Evolutionary conservation across 2,888 invertebrate species (phyloP), one percentile per base, ranked within the genome.

Genomic region (Exephanes ischioxanthus): DNA sequence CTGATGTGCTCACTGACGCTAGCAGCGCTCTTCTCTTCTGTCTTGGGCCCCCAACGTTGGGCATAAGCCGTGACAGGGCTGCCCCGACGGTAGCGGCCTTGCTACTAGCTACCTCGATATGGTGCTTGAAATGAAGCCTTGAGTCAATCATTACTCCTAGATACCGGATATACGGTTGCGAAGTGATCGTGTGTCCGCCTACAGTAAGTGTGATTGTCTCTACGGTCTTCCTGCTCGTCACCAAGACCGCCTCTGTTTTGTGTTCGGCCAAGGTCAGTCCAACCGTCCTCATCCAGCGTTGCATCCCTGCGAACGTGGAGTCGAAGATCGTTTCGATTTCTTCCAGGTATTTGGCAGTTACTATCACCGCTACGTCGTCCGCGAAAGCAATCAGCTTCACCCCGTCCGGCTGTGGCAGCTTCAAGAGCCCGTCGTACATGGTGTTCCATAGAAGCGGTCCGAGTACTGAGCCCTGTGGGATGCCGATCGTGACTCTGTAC

Each of bases 161-260:
- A 45, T 85, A 86, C 58, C 67, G 22, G n/a, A 86, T 70, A 45
- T 19, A 70, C 58, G 85, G 71, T 19, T 79, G 61, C 1, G 75
- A 58, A 0, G 30, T 41, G 19, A 85, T 84, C 22, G 83, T 83
- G 30, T 68, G 58, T 26, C 45, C 75, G 26, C 80, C 76, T 4
- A 75, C 75, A 14, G 37, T 16, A 0, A 83, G 30, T 2, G 61
- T 83, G 79, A 83, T 71, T 19, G 80, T 80, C 37, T 84, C 83
- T 1, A 53, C 48, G 3, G 5, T 37, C 72, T 79, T 87, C 37
- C 85, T 73, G 48, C 85, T 71, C 0, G 76, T 82, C 7, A 85
- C 71, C 1, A 84, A 78, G 0, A 88, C 55, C 26, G 84, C 88
- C 41, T 82, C 85, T 0, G 86, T 88, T 68, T 88, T 85, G 16